Conservation (phyloP, 2,797 vertebrate genomes). For the Leptatherina wallacei region DNA sequence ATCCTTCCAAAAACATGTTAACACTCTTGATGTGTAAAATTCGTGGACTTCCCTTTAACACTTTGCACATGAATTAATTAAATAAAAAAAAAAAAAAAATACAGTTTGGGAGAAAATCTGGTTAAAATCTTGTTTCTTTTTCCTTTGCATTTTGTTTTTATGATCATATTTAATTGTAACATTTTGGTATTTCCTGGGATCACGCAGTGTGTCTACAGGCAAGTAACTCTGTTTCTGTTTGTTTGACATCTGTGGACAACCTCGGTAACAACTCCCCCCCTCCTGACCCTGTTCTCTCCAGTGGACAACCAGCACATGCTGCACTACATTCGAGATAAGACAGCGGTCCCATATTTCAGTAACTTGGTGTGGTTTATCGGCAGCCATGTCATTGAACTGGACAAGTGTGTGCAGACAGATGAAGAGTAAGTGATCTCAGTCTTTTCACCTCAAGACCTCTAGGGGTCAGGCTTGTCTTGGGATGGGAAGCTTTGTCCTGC, state of each 20-base stretch:
- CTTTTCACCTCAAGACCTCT: slow-evolving; percentile 38
- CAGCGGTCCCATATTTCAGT: slow-evolving; percentile 98
- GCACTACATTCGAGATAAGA: slow-evolving; percentile 98
- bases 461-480: slow-evolving; percentile 55
- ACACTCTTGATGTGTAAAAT: background rate
- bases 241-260: background rate
- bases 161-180: slow-evolving; percentile 2
- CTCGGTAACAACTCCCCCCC: slow-evolving; percentile 20
- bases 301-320: slow-evolving; percentile 99
- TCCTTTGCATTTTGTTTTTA: background rate
- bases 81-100: background rate
- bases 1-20: slow-evolving; percentile 1
- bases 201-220: background rate
- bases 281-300: slow-evolving; percentile 61
- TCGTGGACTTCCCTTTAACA: background rate
- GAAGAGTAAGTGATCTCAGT: slow-evolving; percentile 90
- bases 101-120: background rate
- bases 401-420: slow-evolving; percentile 97
- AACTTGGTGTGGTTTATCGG: slow-evolving; percentile 99
- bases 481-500: slow-evolving; percentile 7
- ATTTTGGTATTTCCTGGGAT: slow-evolving; percentile 14
- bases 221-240: background rate
- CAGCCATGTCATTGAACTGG: slow-evolving; percentile 97
- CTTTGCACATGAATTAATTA: too few species aligned
- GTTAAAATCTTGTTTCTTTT: background rate